phyloP scores from a whole-genome alignment of 1,140 invertebrate genomes.

The Chrysoperla carnea region DNA sequence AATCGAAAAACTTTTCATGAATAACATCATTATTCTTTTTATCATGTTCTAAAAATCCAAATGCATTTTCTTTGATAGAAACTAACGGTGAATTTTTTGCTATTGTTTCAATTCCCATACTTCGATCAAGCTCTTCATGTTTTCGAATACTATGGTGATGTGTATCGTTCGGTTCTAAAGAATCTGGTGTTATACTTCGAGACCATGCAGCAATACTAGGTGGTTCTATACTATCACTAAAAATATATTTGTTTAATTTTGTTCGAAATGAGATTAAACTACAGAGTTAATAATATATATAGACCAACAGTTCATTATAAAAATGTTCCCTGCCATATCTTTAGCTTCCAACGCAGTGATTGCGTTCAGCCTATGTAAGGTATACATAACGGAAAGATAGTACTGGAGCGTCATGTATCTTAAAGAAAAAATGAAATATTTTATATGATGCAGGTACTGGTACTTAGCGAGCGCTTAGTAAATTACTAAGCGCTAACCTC shows the following conservation, averaged over 20 bases:
- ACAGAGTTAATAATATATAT: not conserved
- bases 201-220: conserved; percentile 1
- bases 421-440: too few species aligned
- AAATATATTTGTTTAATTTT: conserved; percentile 2
- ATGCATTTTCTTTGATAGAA: not conserved
- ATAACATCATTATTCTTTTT: too few species aligned
- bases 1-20: too few species aligned
- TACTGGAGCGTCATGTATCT: too few species aligned
- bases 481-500: too few species aligned
- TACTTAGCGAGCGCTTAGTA: too few species aligned
- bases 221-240: conserved; percentile 1
- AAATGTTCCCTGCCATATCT: not conserved
- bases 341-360: too few species aligned
- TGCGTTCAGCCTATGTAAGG: too few species aligned
- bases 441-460: too few species aligned
- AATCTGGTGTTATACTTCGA: conserved; percentile 13
- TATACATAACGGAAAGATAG: too few species aligned
- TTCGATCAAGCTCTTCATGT: not conserved
- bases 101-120: not conserved
- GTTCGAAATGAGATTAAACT: not conserved
- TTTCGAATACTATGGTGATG: not conserved
- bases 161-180: conserved; percentile 6
- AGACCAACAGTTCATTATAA: not conserved
- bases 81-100: not conserved
- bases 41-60: too few species aligned